Percentiles rank a stretch among this genome's conserved stretches.
Conservation (phyloP, 2,113 vertebrate genomes). For the Poecilia latipinna region DNA sequence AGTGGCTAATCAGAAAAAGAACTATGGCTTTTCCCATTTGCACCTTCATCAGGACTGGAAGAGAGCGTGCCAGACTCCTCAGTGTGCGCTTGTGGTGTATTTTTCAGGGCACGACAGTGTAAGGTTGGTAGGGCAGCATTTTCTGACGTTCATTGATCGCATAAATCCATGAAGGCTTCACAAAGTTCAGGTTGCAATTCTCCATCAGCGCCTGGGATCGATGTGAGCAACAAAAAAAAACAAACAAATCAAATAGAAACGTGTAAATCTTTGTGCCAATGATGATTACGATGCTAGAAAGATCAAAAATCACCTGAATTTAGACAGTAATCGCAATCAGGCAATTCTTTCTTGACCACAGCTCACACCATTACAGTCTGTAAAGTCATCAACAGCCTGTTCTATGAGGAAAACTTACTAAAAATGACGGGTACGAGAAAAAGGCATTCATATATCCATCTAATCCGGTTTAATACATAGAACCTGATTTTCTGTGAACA, state of each 20-base stretch:
- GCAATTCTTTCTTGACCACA: neutral
- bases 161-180: constrained; percentile 90
- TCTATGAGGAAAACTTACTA: neutral
- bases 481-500: neutral
- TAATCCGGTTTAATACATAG: no score
- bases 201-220: constrained; percentile 85
- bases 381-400: neutral
- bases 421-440: no score
- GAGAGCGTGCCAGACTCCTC: neutral
- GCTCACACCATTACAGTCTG: neutral
- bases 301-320: neutral
- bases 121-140: constrained; percentile 88
- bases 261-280: neutral
- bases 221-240: constrained; percentile 5
- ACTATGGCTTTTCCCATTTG: constrained; percentile 25
- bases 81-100: neutral
- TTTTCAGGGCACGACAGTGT: constrained; percentile 83
- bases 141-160: constrained; percentile 87
- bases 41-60: neutral
- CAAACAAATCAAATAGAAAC: neutral
- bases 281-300: neutral
- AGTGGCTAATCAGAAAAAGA: constrained; percentile 14
- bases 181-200: constrained; percentile 87
- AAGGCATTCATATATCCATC: no score
- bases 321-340: neutral